Base-by-base conservation (phyloP, 37 sponge, comb jelly and placozoan genomes). In the Ianthella basta region DNA sequence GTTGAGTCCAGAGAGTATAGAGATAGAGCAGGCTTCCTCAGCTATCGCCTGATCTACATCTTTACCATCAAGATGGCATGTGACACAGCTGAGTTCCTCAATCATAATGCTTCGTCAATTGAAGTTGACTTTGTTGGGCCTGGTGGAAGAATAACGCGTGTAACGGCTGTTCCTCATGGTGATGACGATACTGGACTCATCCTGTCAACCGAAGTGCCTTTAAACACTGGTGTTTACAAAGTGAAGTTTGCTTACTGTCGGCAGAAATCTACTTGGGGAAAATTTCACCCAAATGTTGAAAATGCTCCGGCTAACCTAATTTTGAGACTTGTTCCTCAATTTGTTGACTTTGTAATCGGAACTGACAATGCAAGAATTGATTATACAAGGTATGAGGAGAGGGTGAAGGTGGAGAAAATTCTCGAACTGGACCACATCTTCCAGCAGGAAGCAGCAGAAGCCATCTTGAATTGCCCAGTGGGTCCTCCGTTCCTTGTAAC, bases 401-500 rank as follows among this genome's bases (percentile, higher is more conserved):
- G 27, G 19, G 70, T 69, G 27, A 35, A 34, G 27, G 3, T 13
- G 21, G 54, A 75, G 20, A 19, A 19, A 75, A 53, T 75, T 44
- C 37, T 75, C 12, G 44, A 40, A 3, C n/a, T 75, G 6, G 78
- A 75, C 25, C 54, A 40, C n/a, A 40, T 75, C 44, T 75, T 75
- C 54, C 78, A 75, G 78, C 78, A 75, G 25, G 54, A 75, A 20
- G 78, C 78, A 25, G 78, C 54, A 32, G 54, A 75, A n/a, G 54
- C 54, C 4, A 24, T 50, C 54, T 18, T 75, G n/a, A 21, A 36
- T 41, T 40, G 25, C 37, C 54, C 78, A 1, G 38, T 24, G 15
- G 78, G 78, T 75, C 78, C 78, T 2, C 78, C 78, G 0, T 75
- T 75, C 25, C 78, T 75, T 53, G 50, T 75, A 25, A 75, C 54